Evolutionary conservation across 2,113 vertebrate species (phyloP), one percentile per base, ranked within the genome.

Genomic region (Callaeas wilsoni): DNA sequence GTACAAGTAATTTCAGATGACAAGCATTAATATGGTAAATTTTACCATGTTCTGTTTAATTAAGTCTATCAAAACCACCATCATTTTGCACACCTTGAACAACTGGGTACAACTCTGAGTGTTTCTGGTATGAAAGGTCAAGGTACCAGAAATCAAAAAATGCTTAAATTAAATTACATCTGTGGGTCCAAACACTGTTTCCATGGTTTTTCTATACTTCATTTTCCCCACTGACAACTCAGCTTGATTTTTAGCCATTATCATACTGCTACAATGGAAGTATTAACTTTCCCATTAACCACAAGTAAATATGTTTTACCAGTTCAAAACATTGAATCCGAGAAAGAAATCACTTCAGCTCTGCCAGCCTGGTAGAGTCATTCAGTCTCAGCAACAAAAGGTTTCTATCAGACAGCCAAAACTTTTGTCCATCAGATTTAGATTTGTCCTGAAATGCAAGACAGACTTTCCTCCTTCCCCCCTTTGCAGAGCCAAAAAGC

Each of bases 371-470:
- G 52, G 83, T 57, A 87, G 49, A 94, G 83, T 57, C 80, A 74
- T 20, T 84, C 79, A 46, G 86, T 56, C 93, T 89, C 93, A 84
- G 79, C 56, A 84, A 81, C 90, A 92, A 93, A 84, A 95, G 92
- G 73, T 94, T 96, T 95, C 59, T 91, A 92, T 93, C 95, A 92
- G 55, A 92, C 69, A 90, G 69, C 42, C 63, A 87, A 87, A 96
- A 87, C 73, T 87, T 94, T 85, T 41, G 74, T 92, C 94, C 96
- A 92, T 92, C 91, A 87, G 96, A 94, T 87, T 89, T 83, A 93
- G 68, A 96, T 94, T 93, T 96, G 77, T 74, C 67, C 87, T 83
- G 93, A 97, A 96, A 97, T 94, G 84, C 67, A 94, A 96, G 91
- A 95, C 94, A 96, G 91, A 76, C 71, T 93, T 94, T 46, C 41